These are phyloP conservation scores for Chrysochloris asiatica DNA, from an alignment of 2,113 vertebrate genomes.

Conservation along the genomic window DNA sequence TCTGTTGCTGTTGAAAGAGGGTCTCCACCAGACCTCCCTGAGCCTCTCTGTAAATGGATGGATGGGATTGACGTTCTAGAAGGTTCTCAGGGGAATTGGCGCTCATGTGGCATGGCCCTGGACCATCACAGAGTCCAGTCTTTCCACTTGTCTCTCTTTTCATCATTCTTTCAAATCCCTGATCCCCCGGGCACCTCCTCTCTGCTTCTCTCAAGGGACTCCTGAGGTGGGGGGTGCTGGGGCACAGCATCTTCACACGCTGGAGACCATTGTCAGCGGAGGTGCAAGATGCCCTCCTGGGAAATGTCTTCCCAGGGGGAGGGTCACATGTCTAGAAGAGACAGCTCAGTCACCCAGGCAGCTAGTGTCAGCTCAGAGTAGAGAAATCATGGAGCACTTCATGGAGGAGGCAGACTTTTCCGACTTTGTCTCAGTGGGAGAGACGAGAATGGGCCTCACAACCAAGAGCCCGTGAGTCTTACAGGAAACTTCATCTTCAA, in stretches of 20 bases:
- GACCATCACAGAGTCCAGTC: too few relatives aligned
- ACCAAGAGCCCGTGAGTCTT: neutral
- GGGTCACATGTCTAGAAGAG: neutral
- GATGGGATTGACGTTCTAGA: rapidly evolving
- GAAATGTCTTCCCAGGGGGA: neutral
- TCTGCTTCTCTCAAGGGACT: too few relatives aligned
- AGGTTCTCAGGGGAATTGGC: rapidly evolving
- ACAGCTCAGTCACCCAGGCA: too few relatives aligned
- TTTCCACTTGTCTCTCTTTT: too few relatives aligned
- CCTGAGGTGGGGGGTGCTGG: neutral
- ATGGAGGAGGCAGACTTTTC: neutral
- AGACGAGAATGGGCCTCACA: too few relatives aligned
- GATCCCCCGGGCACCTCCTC: neutral
- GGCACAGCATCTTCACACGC: neutral
- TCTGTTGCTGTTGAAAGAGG: too few relatives aligned
- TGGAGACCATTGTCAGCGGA: too few relatives aligned
- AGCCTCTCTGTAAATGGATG: neutral
- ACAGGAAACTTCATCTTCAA: rapidly evolving
- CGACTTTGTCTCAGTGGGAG: too few relatives aligned
- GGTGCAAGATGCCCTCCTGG: neutral
- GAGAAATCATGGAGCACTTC: neutral
- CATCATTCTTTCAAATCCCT: rapidly evolving
- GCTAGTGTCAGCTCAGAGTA: neutral
- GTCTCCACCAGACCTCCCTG: neutral
- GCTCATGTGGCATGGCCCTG: rapidly evolving